Evolutionary conservation across 2,888 invertebrate species (phyloP).

Genomic region (Tryphoninae sp.): DNA sequence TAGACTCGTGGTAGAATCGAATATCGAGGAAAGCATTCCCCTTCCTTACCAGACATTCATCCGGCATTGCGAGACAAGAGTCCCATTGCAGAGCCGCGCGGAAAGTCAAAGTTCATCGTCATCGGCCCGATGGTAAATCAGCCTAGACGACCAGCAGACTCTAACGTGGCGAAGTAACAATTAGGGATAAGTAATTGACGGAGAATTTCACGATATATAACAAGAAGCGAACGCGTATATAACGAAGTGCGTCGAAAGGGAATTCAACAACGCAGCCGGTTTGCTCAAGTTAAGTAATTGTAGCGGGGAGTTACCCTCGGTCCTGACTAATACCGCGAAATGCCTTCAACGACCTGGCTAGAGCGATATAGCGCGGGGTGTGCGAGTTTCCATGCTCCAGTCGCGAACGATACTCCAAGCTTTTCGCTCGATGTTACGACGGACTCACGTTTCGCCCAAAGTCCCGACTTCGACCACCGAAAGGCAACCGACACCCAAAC

Average conservation of each 20-base stretch:
- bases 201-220: constrained; percentile 67
- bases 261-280: constrained; percentile 60
- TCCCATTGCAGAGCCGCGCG: constrained; percentile 43
- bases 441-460: not conserved
- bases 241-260: constrained; percentile 28
- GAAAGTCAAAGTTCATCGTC: constrained; percentile 65
- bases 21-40: constrained; percentile 9
- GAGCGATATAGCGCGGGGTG: constrained; percentile 38
- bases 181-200: constrained; percentile 75
- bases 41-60: constrained; percentile 53
- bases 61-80: constrained; percentile 45
- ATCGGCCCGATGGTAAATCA: constrained; percentile 60
- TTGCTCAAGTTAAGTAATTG: constrained; percentile 72
- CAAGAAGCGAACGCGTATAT: not conserved
- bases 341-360: constrained; percentile 57
- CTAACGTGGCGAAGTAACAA: constrained; percentile 68
- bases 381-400: constrained; percentile 29
- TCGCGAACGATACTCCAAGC: constrained; percentile 27
- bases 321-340: constrained; percentile 65
- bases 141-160: constrained; percentile 51
- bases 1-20: constrained; percentile 12
- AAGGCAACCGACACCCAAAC: constrained; percentile 34
- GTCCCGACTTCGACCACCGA: constrained; percentile 34
- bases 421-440: not conserved
- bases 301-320: constrained; percentile 58